Base-by-base conservation (phyloP, 2,797 vertebrate species). In the Micromesistius poutassou region DNA sequence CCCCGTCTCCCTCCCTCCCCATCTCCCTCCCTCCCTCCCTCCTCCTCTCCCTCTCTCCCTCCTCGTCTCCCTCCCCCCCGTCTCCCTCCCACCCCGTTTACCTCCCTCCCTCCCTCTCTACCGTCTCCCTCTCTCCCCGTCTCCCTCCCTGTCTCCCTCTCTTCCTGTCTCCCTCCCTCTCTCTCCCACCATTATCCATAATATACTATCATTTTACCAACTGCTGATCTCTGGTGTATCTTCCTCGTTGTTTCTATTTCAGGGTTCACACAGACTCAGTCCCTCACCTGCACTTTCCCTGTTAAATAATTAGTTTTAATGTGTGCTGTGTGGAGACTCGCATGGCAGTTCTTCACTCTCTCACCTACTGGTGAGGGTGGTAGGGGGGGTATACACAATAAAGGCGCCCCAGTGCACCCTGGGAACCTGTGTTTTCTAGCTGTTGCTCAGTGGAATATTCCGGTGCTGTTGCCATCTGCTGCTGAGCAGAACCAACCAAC, bases 221-320 rank as follows among this genome's bases (percentile, higher is more conserved):
- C 55, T n/a, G 22, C 55, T 6, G 22, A n/a, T 62, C 55, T 62
- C 50, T 62, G 1, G 19, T 62, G 50, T 62, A 7, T 22, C 22
- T 62, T 62, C 25, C 12, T 6, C 55, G 22, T 62, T 7, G 7
- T 62, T 62, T 25, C 22, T 25, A 62, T 62, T 62, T 62, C n/a
- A 0, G 55, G 55, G 22, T 62, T 62, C 55, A n/a, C 22, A n/a
- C 46, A 50, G 16, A 22, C 46, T 22, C 55, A 25, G 22, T 62
- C 55, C 55, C 55, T 62, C 55, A 62, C 55, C 22, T 62, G 55
- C 55, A 7, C 55, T 62, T 25, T n/a, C 36, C 36, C 55, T 25
- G 22, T 62, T 62, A 25, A n/a, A 62, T 62, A 62, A 62, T 62
- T 62, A 62, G 55, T 25, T 62, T 62, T 62, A 62, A 62, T 62